Conservation (phyloP, 2,888 invertebrate genomes). For the Drosophila atripex region DNA sequence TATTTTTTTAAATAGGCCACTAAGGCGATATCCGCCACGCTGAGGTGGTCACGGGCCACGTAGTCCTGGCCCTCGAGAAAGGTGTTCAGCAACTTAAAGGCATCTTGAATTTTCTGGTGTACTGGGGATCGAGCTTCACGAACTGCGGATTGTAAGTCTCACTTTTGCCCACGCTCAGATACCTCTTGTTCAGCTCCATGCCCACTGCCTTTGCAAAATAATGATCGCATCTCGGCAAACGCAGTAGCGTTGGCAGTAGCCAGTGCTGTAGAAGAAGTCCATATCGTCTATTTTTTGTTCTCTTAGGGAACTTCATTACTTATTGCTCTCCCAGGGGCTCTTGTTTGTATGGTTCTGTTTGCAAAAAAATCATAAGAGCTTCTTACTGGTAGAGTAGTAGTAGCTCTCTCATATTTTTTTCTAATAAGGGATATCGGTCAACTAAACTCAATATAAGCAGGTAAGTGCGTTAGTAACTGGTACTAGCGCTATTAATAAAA, state of each 20-base stretch:
- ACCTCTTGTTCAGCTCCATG: constrained; percentile 87
- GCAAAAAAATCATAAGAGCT: too few species aligned
- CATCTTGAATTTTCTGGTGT: constrained; percentile 84
- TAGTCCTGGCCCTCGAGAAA: constrained; percentile 46
- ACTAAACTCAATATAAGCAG: too few species aligned
- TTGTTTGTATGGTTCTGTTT: constrained; percentile 10
- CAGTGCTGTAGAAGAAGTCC: constrained; percentile 87
- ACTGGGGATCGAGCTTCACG: constrained; percentile 91
- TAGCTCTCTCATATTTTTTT: neutral
- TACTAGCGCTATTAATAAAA: too few species aligned
- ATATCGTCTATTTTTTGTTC: constrained; percentile 67
- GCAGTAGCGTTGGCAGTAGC: too few species aligned
- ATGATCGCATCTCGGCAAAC: constrained; percentile 87
- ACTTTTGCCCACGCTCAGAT: constrained; percentile 85
- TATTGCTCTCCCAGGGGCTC: neutral
- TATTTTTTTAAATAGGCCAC: constrained; percentile 83
- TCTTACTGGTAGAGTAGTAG: too few species aligned
- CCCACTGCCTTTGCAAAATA: constrained; percentile 87
- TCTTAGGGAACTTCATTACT: constrained; percentile 5
- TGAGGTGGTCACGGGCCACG: constrained; percentile 88
- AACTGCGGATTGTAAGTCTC: constrained; percentile 88
- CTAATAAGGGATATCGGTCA: neutral
- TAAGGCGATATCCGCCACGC: constrained; percentile 90
- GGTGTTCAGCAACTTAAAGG: constrained; percentile 41
- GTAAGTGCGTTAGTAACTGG: too few species aligned